Evolutionary conservation across 2,797 vertebrate species (phyloP), one percentile per base, ranked within the genome.

Genomic region (Antrozous pallidus): DNA sequence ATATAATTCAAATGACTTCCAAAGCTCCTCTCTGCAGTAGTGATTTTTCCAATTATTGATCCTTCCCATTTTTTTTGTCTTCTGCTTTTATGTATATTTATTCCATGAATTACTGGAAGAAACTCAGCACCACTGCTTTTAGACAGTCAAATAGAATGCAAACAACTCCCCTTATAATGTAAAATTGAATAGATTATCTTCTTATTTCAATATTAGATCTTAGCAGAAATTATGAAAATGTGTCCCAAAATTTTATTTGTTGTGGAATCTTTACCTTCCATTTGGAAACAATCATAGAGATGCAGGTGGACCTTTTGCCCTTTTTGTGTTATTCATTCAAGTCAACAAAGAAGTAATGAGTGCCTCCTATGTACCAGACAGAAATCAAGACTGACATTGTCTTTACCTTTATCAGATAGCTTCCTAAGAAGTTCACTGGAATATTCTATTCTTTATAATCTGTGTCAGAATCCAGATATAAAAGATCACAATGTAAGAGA

Each of bases 171-270:
- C 47, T 16, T 75, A 28, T 36, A 82, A 70, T 47, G 36, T 92
- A 83, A 95, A 83, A 90, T 70, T 85, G 45, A 47, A 18, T 79
- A 11, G 8, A 54, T 74, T 74, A 47, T 18, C n/a, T 88, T 12
- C 16, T 56, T 93, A 36, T 88, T 95, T 92, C 26, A 93, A 54
- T 74, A 77, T 49, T 80, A 70, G 31, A 73, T 83, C 47, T 83
- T 92, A 90, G 42, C 9, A 80, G 18, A 81, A 88, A 78, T 85
- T 22, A 42, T 56, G 33, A 47, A 79, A 69, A 49, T 49, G 26
- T 81, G 22, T 26, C 22, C 22, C n/a, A 51, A 36, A 67, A 79
- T 7, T 73, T 73, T 77, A 69, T 80, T 79, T n/a, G 13, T 63
- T 49, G 42, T 28, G 54, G 6, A 28, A 56, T 75, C 63, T 82